A percentile compares a stretch with the other conserved stretches of the same genome.
These are phyloP conservation scores for Plutella xylostella DNA, from an alignment of 2,888 invertebrate species.

Conservation along the genomic window DNA sequence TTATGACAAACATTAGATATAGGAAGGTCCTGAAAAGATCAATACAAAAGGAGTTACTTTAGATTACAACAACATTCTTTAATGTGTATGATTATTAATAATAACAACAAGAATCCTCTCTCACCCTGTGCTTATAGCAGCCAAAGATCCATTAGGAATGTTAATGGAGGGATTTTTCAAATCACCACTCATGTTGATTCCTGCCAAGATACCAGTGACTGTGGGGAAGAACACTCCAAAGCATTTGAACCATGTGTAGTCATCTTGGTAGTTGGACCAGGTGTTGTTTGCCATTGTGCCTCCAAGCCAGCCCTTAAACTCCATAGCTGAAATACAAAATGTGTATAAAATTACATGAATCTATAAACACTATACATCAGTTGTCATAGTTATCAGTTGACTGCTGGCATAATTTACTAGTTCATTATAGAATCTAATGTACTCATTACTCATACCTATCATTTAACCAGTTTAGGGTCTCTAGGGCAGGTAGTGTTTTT, in stretches of 20 bases:
- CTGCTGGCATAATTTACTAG: no score
- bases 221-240: constrained; percentile 99
- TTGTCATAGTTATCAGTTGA: no score
- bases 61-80: no score
- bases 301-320: constrained; percentile 89
- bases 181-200: constrained; percentile 99
- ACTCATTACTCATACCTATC: no score
- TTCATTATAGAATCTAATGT: no score
- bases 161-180: constrained; percentile 90
- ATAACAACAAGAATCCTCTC: no score
- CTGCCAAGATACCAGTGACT: constrained; percentile 95
- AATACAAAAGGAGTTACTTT: no score
- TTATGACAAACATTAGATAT: constrained; percentile 90
- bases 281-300: constrained; percentile 85
- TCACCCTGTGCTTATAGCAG: constrained; percentile 91
- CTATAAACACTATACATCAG: no score
- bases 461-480: no score
- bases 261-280: constrained; percentile 81
- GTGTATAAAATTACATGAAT: no score
- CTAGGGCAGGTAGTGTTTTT: no score
- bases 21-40: constrained; percentile 81
- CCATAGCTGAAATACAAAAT: constrained; percentile 71
- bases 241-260: constrained; percentile 93
- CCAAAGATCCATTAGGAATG: constrained; percentile 94
- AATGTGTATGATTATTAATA: no score